Conservation (phyloP, 1,140 invertebrate genomes). For the Pachypsylla venusta region DNA sequence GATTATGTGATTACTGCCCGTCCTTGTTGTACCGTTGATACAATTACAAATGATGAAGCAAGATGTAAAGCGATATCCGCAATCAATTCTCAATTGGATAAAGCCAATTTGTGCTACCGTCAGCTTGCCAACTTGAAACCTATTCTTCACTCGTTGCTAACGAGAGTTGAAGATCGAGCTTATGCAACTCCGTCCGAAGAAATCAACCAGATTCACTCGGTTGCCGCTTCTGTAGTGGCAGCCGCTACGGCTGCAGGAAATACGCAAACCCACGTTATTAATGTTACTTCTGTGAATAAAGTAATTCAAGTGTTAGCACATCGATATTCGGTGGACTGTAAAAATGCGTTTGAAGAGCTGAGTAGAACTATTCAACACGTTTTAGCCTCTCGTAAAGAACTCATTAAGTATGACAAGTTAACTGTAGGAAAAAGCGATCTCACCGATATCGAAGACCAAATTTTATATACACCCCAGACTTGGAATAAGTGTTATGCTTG, state of each 20-base stretch:
- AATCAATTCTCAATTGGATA: conserved; percentile 80
- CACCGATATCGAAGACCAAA: neutral
- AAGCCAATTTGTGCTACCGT: conserved; percentile 86
- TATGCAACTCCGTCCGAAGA: neutral
- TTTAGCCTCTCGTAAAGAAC: conserved; percentile 70
- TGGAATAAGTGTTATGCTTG: conserved; percentile 59
- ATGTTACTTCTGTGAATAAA: conserved; percentile 42
- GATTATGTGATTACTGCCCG: conserved; percentile 82
- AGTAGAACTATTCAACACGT: conserved; percentile 79
- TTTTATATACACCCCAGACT: conserved; percentile 14
- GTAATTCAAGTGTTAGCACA: conserved; percentile 77
- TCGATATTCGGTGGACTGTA: conserved; percentile 89
- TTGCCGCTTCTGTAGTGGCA: neutral
- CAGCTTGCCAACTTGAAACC: conserved; percentile 80
- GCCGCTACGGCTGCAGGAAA: conserved; percentile 29
- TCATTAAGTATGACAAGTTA: conserved; percentile 72
- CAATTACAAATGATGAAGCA: conserved; percentile 93
- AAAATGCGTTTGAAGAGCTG: conserved; percentile 85
- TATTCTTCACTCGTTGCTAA: conserved; percentile 34
- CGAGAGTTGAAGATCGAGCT: neutral
- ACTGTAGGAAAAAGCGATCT: neutral
- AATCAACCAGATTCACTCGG: conserved; percentile 15
- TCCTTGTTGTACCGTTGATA: conserved; percentile 88
- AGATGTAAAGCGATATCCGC: conserved; percentile 59
- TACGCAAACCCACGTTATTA: conserved; percentile 30